Conservation (phyloP, 2,113 vertebrate species). For the Pangasianodon gigas region DNA sequence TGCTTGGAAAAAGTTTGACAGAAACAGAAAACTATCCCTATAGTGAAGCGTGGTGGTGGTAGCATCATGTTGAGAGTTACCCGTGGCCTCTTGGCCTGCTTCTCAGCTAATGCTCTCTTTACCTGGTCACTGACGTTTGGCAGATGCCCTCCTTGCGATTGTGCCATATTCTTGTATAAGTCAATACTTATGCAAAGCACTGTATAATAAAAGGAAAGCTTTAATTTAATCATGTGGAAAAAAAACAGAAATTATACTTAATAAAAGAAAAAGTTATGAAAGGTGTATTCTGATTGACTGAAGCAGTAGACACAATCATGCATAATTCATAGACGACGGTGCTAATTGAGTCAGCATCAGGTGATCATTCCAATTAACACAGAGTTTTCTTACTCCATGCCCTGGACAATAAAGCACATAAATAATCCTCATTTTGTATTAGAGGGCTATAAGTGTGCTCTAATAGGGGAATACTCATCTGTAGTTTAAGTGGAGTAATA, state of each 20-base stretch:
- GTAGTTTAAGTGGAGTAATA: conserved; percentile 41
- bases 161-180: not conserved
- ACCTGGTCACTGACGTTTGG: not conserved
- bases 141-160: not conserved
- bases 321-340: not conserved
- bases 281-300: not conserved
- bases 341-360: not conserved
- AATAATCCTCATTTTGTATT: conserved; percentile 26
- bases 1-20: not conserved
- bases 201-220: too few species aligned
- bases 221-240: too few species aligned
- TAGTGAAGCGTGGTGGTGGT: not conserved
- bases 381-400: not conserved
- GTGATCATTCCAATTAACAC: not conserved
- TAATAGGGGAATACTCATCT: conserved; percentile 33
- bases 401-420: conserved; percentile 1
- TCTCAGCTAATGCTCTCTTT: not conserved
- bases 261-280: not conserved
- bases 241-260: not conserved
- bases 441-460: conserved; percentile 9
- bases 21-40: not conserved
- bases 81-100: not conserved
- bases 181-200: not conserved
- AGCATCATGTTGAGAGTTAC: not conserved
- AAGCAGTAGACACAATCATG: not conserved